Conservation (phyloP, 2,113 vertebrate genomes). For the Strix uralensis region DNA sequence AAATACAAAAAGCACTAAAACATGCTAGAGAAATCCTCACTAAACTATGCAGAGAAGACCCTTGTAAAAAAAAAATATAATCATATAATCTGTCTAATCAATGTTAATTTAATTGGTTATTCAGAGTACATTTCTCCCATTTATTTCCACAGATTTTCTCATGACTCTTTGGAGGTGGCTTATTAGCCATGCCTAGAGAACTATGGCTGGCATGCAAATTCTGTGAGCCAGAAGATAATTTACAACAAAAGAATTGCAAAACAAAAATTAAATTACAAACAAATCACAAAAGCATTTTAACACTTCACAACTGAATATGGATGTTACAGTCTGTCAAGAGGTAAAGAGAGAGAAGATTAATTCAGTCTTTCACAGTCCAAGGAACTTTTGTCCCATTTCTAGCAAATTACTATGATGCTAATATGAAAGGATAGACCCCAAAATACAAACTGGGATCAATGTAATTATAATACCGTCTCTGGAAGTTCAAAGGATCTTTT, state of each 20-base stretch:
- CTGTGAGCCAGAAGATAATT: background rate
- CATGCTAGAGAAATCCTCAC: background rate
- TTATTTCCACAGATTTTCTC: background rate
- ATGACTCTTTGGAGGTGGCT: background rate
- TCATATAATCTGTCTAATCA: background rate
- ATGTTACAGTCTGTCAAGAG: background rate
- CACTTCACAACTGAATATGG: background rate
- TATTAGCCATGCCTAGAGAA: background rate
- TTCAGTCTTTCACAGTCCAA: background rate
- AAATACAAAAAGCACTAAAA: background rate
- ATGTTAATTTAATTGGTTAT: background rate
- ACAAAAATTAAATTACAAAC: background rate
- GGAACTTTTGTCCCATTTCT: background rate
- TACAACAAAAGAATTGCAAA: background rate
- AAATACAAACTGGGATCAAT: background rate
- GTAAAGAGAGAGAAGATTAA: background rate
- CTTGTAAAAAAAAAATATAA: background rate
- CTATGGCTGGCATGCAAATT: background rate
- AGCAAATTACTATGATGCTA: background rate
- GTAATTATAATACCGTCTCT: background rate
- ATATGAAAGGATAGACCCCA: background rate
- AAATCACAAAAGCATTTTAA: slow-evolving; percentile 1
- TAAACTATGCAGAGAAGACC: background rate
- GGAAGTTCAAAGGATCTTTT: background rate
- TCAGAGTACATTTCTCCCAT: background rate